Conservation (phyloP, 2,113 vertebrate species). For the Nannobrachium achirus region DNA sequence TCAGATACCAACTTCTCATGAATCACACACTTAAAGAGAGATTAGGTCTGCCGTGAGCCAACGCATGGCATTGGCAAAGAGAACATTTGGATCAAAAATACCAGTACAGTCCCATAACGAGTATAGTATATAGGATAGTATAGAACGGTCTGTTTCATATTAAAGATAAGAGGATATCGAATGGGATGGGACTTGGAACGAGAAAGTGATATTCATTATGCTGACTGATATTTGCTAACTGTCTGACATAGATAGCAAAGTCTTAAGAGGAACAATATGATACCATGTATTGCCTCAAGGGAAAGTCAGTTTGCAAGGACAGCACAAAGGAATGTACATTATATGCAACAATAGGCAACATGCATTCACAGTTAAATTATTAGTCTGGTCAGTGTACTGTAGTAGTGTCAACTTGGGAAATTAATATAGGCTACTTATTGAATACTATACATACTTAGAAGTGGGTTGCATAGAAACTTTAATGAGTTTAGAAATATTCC, state of each 20-base stretch:
- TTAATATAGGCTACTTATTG: too few species aligned
- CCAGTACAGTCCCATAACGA: constrained; percentile 3
- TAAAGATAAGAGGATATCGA: constrained; percentile 1
- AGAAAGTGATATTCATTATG: neutral
- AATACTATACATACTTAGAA: neutral
- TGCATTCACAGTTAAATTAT: neutral
- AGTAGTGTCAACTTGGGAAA: neutral
- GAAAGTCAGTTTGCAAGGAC: neutral
- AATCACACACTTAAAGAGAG: constrained; percentile 45
- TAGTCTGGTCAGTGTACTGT: neutral
- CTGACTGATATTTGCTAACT: neutral
- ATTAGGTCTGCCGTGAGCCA: constrained; percentile 37
- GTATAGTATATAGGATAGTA: constrained; percentile 4
- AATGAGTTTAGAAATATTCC: constrained; percentile 11
- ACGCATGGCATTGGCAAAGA: constrained; percentile 19
- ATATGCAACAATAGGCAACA: neutral
- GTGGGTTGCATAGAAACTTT: neutral
- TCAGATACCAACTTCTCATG: constrained; percentile 39
- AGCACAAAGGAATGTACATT: neutral
- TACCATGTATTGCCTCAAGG: neutral
- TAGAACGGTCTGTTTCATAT: neutral
- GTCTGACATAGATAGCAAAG: neutral
- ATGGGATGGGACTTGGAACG: neutral
- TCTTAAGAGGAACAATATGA: neutral
- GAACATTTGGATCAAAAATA: constrained; percentile 19